phyloP scores from a whole-genome alignment of 1,140 invertebrate species.

The Notospermus geniculatus region DNA sequence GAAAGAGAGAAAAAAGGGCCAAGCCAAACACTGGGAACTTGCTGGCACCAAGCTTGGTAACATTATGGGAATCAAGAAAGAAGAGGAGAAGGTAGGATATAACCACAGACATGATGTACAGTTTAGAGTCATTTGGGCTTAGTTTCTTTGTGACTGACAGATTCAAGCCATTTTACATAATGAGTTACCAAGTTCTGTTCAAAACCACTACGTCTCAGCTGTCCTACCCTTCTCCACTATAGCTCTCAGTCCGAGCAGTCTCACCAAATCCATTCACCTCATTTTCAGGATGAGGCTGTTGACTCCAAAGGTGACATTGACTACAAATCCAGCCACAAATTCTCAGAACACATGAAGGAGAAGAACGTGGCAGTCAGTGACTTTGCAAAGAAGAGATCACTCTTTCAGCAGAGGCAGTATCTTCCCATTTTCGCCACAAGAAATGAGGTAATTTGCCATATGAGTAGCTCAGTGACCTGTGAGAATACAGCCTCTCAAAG shows the following conservation, averaged over 20 bases:
- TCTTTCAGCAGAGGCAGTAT: conserved; percentile 85
- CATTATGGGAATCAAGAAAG: conserved; percentile 89
- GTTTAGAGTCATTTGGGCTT: background rate
- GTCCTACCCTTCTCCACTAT: no score
- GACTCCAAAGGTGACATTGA: conserved; percentile 56
- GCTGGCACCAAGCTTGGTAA: conserved; percentile 96
- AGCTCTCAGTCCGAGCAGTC: no score
- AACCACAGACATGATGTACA: background rate
- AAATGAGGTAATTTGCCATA: conserved; percentile 79
- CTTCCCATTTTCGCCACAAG: conserved; percentile 95
- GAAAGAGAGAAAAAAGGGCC: conserved; percentile 91
- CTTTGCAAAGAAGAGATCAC: conserved; percentile 83
- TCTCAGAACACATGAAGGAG: conserved; percentile 89
- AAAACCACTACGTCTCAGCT: no score
- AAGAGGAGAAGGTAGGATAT: conserved; percentile 64
- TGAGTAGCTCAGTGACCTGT: no score
- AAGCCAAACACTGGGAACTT: conserved; percentile 99
- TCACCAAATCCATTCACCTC: no score
- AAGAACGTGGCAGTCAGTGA: conserved; percentile 74
- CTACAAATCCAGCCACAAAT: conserved; percentile 83
- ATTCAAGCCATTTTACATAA: no score
- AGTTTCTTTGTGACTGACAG: no score
- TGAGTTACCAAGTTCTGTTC: no score
- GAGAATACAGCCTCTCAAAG: conserved; percentile 1
- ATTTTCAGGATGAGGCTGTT: conserved; percentile 43